Conservation (phyloP, 2,888 invertebrate species). For the Apodemia hepburni region DNA sequence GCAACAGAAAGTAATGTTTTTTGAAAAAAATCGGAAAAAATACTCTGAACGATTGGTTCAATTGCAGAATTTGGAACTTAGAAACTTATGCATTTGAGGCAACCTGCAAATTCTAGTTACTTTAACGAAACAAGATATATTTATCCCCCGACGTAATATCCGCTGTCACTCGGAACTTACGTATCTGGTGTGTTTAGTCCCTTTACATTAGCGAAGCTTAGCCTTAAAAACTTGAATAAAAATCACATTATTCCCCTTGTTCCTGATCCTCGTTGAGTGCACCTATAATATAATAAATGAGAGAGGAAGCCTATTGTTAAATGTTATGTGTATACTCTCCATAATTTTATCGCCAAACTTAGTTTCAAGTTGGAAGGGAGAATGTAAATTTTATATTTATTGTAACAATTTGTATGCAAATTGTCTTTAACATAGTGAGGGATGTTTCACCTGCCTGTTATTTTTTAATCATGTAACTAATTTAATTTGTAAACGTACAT, state of each 20-base stretch:
- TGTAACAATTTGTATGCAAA: slow-evolving; percentile 32
- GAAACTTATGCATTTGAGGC: no score
- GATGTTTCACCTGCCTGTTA: slow-evolving; percentile 11
- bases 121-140: no score
- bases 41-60: no score
- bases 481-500: slow-evolving; percentile 1
- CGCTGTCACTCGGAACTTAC: neutral
- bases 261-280: slow-evolving; percentile 18
- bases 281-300: slow-evolving; percentile 16
- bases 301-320: slow-evolving; percentile 15
- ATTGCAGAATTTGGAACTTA: no score
- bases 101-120: no score
- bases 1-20: no score
- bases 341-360: slow-evolving; percentile 18
- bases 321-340: slow-evolving; percentile 18
- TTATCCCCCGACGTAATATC: neutral
- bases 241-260: slow-evolving; percentile 48
- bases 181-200: slow-evolving; percentile 1
- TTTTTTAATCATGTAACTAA: neutral
- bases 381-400: slow-evolving; percentile 59
- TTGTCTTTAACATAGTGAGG: slow-evolving; percentile 27
- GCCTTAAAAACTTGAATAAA: slow-evolving; percentile 55
- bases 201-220: slow-evolving; percentile 18
- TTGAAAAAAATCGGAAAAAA: no score
- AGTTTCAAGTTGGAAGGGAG: slow-evolving; percentile 36